Evolutionary conservation across 2,113 vertebrate genomes (phyloP).

Genomic region (Pelmatolapia mariae): DNA sequence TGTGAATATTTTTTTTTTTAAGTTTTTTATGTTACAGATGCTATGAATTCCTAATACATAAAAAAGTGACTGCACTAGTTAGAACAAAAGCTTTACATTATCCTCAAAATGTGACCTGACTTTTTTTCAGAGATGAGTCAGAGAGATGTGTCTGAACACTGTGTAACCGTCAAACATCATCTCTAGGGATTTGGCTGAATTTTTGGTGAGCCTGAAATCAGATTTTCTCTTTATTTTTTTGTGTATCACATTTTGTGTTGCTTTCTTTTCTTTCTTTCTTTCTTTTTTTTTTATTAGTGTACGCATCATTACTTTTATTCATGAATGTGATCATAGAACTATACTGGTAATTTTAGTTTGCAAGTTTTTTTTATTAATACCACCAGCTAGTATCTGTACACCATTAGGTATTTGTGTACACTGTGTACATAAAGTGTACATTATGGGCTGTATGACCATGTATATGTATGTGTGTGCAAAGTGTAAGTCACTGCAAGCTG

Average conservation of each 20-base stretch:
- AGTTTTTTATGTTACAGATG: neutral
- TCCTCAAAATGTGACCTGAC: neutral
- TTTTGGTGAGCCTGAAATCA: neutral
- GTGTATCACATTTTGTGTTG: neutral
- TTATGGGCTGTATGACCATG: neutral
- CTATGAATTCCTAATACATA: neutral
- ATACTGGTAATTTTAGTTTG: neutral
- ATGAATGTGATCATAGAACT: neutral
- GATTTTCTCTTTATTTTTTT: neutral
- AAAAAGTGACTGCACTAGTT: neutral
- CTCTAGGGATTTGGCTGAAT: neutral
- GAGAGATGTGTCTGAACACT: neutral
- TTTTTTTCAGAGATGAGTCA: neutral
- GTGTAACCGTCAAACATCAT: neutral
- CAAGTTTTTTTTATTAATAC: neutral
- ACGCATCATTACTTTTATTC: neutral
- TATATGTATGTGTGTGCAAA: neutral
- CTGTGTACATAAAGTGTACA: neutral
- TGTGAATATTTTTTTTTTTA: neutral
- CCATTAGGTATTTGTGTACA: neutral
- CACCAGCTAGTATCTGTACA: neutral
- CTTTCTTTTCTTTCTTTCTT: neutral
- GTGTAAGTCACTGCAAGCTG: neutral
- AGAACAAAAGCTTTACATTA: neutral
- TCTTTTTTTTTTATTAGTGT: neutral